Percentiles rank a stretch among this genome's conserved stretches.
Evolutionary conservation across 2,113 vertebrate species (phyloP).

Genomic region (Lasiurus borealis): DNA sequence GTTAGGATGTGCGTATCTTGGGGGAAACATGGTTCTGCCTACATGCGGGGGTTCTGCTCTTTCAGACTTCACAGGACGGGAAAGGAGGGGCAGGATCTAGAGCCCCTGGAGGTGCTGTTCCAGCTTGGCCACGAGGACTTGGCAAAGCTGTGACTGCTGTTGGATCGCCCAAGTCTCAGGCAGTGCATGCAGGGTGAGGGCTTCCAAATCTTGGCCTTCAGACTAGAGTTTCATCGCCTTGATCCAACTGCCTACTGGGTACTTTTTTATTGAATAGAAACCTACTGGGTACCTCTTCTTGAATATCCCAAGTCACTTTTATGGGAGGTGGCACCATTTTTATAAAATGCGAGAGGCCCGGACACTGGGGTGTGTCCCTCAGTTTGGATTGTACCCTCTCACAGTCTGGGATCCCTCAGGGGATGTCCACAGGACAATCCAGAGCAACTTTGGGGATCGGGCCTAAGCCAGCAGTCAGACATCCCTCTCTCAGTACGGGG

Average conservation of each 20-base stretch:
- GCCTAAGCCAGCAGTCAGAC: no score
- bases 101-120: not conserved
- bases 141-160: not conserved
- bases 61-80: not conserved
- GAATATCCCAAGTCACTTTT: not conserved
- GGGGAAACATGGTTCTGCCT: not conserved
- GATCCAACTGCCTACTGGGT: not conserved
- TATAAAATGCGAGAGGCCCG: not conserved
- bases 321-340: not conserved
- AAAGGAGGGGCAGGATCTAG: not conserved
- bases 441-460: no score
- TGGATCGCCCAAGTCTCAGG: not conserved
- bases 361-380: no score
- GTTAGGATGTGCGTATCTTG: not conserved
- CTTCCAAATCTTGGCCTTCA: not conserved
- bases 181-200: not conserved
- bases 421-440: no score
- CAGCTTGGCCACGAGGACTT: not conserved
- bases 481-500: no score
- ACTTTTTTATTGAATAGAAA: not conserved
- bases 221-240: not conserved
- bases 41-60: accelerated
- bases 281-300: not conserved
- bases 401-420: no score
- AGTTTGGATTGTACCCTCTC: no score